phyloP scores from a whole-genome alignment of 2,888 invertebrate genomes.

The Blastobasis lacticolella region DNA sequence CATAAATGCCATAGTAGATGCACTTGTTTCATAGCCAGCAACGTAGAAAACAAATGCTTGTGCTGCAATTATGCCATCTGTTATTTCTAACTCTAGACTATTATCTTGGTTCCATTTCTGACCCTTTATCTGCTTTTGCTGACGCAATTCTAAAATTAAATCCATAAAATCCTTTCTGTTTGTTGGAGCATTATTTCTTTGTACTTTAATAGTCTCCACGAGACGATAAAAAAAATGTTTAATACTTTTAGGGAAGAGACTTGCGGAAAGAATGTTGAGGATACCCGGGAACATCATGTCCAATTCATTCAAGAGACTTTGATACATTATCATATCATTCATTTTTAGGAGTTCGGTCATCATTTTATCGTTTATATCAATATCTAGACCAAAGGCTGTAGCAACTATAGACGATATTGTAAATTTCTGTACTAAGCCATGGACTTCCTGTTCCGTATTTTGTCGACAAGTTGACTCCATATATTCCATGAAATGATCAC shows the following conservation, averaged over 20 bases:
- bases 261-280: background rate
- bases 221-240: conserved; percentile 20
- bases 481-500: conserved; percentile 27
- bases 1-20: conserved; percentile 37
- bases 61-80: conserved; percentile 27
- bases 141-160: conserved; percentile 32
- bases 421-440: conserved; percentile 26
- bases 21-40: conserved; percentile 54
- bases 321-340: background rate
- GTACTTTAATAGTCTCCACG: conserved; percentile 21
- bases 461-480: conserved; percentile 7
- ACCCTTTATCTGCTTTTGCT: conserved; percentile 22
- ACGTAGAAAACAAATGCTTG: conserved; percentile 41
- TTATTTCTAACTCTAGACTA: conserved; percentile 18
- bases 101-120: conserved; percentile 14
- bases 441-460: conserved; percentile 17
- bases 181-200: conserved; percentile 30
- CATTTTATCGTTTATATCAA: conserved; percentile 17
- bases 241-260: too few relatives aligned
- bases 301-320: background rate
- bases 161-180: conserved; percentile 42
- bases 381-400: conserved; percentile 33
- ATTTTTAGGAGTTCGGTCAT: background rate
- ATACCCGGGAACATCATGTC: background rate
- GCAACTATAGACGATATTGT: conserved; percentile 32